Base-by-base conservation (phyloP, 2,797 vertebrate species). In the Balearica regulorum region DNA sequence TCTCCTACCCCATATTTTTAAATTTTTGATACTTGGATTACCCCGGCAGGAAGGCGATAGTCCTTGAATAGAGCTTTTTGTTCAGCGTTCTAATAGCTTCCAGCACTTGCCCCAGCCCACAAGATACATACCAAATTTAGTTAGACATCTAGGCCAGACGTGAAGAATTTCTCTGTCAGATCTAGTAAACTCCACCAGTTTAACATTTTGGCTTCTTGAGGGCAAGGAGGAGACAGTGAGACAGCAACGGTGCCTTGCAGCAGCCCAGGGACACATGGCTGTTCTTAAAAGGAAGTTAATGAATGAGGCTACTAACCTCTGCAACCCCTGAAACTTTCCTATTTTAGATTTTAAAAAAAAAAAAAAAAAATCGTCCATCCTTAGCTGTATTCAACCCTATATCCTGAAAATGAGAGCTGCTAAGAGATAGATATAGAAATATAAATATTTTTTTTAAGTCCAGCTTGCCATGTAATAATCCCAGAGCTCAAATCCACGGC, bases 1-100 rank as follows among this genome's bases (percentile, higher is more conserved):
- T 89, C 92, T 95, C 93, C 87, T 86, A 37, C 89, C 92, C 98
- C 98, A 95, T 95, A 98, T 98, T 98, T 98, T 97, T 96, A 97
- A 66, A 95, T 98, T 98, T 98, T 98, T 98, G 98, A 98, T 98
- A 94, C 97, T 97, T 97, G 98, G 98, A 98, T 99, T 98, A 98
- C 97, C 98, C 97, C 96, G 98, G 98, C 98, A 98, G 98, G 98
- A 98, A 98, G 95, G 98, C 95, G 85, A 98, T 98, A 98, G 98
- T 98, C 98, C 98, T 97, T 98, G 98, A 98, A 98, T 98, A 98
- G 98, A 98, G 95, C 98, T 98, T 98, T 99, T 98, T 99, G 98
- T 99, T 98, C 96, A 94, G 97, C 94, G 91, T 98, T 98, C 98
- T 98, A 98, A 98, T 98, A 98, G 98, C 98, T 99, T 98, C 99